Evolutionary conservation across 2,113 vertebrate genomes (phyloP), one percentile per base, ranked within the genome.

Genomic region (Lophius piscatorius): DNA sequence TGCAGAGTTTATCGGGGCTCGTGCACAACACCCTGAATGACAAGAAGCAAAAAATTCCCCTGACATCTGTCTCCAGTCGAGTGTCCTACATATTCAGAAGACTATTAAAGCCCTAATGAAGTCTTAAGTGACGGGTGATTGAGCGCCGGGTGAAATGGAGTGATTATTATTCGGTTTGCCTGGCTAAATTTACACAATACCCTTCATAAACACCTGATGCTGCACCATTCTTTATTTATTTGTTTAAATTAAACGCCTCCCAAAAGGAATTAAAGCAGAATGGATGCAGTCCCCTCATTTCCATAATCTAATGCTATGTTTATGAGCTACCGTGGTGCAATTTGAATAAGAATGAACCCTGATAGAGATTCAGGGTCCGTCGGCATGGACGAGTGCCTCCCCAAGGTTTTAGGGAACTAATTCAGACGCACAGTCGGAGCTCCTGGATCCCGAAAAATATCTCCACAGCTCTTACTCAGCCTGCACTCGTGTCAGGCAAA

Each of bases 281-380:
- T 79, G 74, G 88, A 86, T 86, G 82, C 85, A 65, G 83, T 63
- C 88, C 71, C 23, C 81, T 89, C 87, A 91, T 92, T 91, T 89
- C 70, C 91, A 91, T 91, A 91, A 92, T 91, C 85, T 87, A 92
- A 90, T 91, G 83, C 83, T 84, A 62, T 80, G 87, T 85, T 86
- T 86, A 86, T 87, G 85, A 89, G 80, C 62, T 60, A 42, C 77
- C 62, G 4, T 31, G 57, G 41, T 39, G 68, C 70, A 78, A 86
- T 88, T 83, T 87, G 83, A 91, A 89, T 87, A 65, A 74, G 81
- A 91, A 89, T 85, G 80, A 83, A 65, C 58, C 40, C 38, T 72
- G 80, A 78, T 74, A 47, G 64, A 80, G 76, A 77, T 68, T 68
- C 58, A 45, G 81, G 38, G 59, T 56, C 55, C 68, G 82, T 40